phyloP scores from a whole-genome alignment of 92 coral and sea anemone species.

The Porites divaricata region DNA sequence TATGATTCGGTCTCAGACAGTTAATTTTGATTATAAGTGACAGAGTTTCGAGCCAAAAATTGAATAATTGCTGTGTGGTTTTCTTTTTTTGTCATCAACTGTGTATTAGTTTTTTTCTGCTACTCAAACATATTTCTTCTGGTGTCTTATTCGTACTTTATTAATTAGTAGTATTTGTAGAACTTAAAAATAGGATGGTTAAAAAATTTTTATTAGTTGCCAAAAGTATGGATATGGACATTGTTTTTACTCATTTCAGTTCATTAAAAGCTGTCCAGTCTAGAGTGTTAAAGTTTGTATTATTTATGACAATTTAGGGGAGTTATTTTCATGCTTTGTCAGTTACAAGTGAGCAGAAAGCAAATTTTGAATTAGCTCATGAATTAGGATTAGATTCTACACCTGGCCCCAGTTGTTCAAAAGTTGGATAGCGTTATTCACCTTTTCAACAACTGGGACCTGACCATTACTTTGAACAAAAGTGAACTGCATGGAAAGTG shows the following conservation, averaged over 20 bases:
- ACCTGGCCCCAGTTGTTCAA: too few species aligned
- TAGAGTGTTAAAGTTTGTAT: not conserved
- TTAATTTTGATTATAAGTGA: not conserved
- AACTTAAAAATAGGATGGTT: not conserved
- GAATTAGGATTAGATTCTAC: not conserved
- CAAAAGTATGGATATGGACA: not conserved
- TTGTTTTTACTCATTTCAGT: conserved; percentile 1
- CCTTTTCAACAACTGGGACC: too few species aligned
- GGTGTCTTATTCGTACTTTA: too few species aligned
- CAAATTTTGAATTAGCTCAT: not conserved
- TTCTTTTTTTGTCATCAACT: not conserved
- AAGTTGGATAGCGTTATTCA: too few species aligned
- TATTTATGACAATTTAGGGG: not conserved
- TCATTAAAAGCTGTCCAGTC: not conserved
- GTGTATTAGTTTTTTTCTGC: too few species aligned
- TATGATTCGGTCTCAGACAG: not conserved
- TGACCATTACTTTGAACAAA: not conserved
- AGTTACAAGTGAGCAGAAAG: not conserved
- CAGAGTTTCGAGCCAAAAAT: not conserved
- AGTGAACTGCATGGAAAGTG: too few species aligned
- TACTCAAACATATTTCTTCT: too few species aligned
- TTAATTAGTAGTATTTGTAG: too few species aligned
- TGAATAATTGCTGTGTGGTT: not conserved
- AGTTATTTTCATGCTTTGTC: conserved; percentile 1
- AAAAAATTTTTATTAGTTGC: not conserved